These are phyloP conservation scores for Hycleus cichorii DNA, from an alignment of 1,140 invertebrate genomes.

Conservation along the genomic window DNA sequence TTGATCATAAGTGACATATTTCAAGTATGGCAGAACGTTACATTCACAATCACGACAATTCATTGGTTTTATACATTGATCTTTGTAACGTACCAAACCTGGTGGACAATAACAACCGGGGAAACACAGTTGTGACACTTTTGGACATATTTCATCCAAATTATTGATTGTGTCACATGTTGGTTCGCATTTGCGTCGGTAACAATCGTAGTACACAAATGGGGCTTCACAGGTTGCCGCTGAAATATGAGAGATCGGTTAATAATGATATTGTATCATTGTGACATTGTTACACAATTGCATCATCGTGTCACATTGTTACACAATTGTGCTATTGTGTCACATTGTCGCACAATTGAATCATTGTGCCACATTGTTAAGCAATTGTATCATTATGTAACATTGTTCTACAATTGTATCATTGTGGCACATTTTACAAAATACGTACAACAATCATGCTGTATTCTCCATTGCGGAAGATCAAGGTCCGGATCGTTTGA, in stretches of 20 bases:
- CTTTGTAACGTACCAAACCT: conserved; percentile 61
- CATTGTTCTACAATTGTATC: background rate
- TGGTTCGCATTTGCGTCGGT: conserved; percentile 61
- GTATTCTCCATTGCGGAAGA: conserved; percentile 61
- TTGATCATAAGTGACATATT: conserved; percentile 67
- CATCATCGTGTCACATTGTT: no score
- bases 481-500: conserved; percentile 53
- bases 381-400: no score
- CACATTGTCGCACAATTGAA: background rate
- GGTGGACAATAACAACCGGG: conserved; percentile 78
- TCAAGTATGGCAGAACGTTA: conserved; percentile 60
- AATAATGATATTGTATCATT: no score
- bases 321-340: conserved; percentile 1
- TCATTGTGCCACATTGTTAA: background rate
- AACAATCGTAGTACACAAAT: conserved; percentile 73
- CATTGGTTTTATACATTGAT: conserved; percentile 59
- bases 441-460: conserved; percentile 59
- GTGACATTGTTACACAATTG: no score
- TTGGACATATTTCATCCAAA: conserved; percentile 49
- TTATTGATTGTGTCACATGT: conserved; percentile 58
- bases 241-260: conserved; percentile 29
- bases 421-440: background rate
- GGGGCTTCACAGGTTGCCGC: conserved; percentile 62
- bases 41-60: conserved; percentile 75
- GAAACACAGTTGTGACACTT: conserved; percentile 59